phyloP scores from a whole-genome alignment of 2,113 vertebrate genomes.

The Ornithorhynchus anatinus region DNA sequence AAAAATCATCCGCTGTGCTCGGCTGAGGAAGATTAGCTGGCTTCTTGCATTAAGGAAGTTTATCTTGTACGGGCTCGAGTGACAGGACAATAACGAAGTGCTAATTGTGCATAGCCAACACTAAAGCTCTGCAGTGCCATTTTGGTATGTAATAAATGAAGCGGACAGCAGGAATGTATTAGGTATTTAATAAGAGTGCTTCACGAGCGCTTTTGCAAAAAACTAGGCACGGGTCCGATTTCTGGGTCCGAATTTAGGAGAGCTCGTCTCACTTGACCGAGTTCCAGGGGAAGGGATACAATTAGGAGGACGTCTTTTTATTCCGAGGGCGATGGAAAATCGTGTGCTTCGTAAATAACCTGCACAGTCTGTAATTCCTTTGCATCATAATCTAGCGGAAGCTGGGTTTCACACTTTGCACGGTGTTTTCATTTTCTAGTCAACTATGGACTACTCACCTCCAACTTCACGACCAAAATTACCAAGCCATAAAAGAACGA shows the following conservation, averaged over 20 bases:
- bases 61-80: slow-evolving; percentile 81
- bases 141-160: slow-evolving; percentile 75
- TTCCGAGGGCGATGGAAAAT: slow-evolving; percentile 70
- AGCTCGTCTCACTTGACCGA: slow-evolving; percentile 54
- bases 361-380: slow-evolving; percentile 72
- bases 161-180: slow-evolving; percentile 73
- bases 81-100: slow-evolving; percentile 89
- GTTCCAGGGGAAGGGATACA: slow-evolving; percentile 36
- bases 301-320: slow-evolving; percentile 55
- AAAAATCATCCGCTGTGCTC: slow-evolving; percentile 72
- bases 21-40: slow-evolving; percentile 88
- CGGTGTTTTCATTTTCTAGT: slow-evolving; percentile 76
- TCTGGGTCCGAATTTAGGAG: slow-evolving; percentile 62
- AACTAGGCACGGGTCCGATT: slow-evolving; percentile 57
- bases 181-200: slow-evolving; percentile 71
- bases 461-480: too few species aligned
- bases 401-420: slow-evolving; percentile 69
- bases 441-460: too few species aligned
- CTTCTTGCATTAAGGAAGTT: slow-evolving; percentile 83
- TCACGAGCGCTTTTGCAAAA: slow-evolving; percentile 51
- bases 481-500: too few species aligned
- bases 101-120: slow-evolving; percentile 91
- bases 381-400: slow-evolving; percentile 75
- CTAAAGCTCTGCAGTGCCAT: slow-evolving; percentile 74
- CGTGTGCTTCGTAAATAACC: slow-evolving; percentile 72